A percentile compares a stretch with the other conserved stretches of the same genome.
These are phyloP conservation scores for Machaerirhynchus nigripectus DNA, from an alignment of 2,113 vertebrate genomes.

Conservation along the genomic window DNA sequence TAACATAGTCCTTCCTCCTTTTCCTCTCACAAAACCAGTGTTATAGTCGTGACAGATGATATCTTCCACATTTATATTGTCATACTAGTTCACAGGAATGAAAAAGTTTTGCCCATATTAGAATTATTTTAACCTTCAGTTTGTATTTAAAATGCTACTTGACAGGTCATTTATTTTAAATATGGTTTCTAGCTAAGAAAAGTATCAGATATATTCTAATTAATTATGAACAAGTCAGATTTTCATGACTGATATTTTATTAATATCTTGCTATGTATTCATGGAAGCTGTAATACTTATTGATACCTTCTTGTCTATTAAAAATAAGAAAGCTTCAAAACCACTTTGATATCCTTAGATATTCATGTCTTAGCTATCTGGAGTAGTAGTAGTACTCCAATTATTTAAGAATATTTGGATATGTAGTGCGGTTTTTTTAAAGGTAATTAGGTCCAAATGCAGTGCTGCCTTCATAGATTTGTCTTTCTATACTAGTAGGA, in stretches of 20 bases:
- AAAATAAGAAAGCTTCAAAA: background rate
- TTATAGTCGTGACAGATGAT: background rate
- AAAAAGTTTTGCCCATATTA: background rate
- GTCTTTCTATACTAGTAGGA: background rate
- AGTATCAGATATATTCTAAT: background rate
- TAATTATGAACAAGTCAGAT: slow-evolving; percentile 9
- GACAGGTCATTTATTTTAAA: slow-evolving; percentile 28
- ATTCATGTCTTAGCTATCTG: background rate
- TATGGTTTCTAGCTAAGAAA: slow-evolving; percentile 2
- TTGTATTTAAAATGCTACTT: slow-evolving; percentile 18
- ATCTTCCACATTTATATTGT: background rate
- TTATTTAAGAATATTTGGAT: background rate
- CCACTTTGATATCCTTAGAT: background rate
- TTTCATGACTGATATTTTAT: slow-evolving; percentile 32
- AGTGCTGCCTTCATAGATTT: background rate
- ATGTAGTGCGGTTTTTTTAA: fast-evolving
- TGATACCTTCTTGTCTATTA: background rate
- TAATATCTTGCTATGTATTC: slow-evolving; percentile 5
- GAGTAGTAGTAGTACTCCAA: background rate
- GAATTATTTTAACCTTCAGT: slow-evolving; percentile 7
- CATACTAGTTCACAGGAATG: background rate
- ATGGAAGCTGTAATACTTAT: background rate
- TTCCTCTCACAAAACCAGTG: fast-evolving
- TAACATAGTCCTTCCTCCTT: background rate
- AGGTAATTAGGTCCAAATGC: background rate